Base-by-base conservation (phyloP, 2,888 invertebrate species). In the Isoperla grammatica region DNA sequence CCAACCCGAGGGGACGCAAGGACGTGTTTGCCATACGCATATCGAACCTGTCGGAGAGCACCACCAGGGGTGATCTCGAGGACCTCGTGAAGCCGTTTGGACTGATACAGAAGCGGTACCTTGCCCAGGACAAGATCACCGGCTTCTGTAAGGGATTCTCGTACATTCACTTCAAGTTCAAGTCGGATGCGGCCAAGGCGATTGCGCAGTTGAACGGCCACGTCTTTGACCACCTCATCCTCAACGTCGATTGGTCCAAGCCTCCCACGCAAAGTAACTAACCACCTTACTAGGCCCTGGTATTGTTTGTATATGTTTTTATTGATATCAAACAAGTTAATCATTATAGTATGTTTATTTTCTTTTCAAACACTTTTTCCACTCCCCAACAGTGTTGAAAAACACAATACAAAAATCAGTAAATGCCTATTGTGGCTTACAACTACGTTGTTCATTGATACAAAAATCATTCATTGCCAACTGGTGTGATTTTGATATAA, bases 241-340 rank as follows among this genome's bases (percentile, higher is more conserved):
- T 99, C 57, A 94, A 86, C 75, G 99, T 97, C n/a, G 97, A 98
- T 78, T 98, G 97, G 97, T 96, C 97, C 0, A 97, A 95, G 73
- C 91, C 91, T 43, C 87, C 85, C 63, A 75, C 67, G 9, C 20
- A 35, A 3, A 62, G 22, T 54, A 12, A 4, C 12, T 12, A 15
- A 13, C n/a, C n/a, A n/a, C n/a, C n/a, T n/a, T n/a, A n/a, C n/a
- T n/a, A n/a, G n/a, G n/a, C n/a, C n/a, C n/a, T n/a, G n/a, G n/a
- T n/a, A n/a, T n/a, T n/a, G 37, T 37, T 9, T 37, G 6, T 37
- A 11, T 37, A 11, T 37, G 12, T 37, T 37, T 6, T 9, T 37
- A 37, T 37, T 37, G 12, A 37, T 37, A 11, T 37, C 37, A 37
- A n/a, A n/a, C n/a, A n/a, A n/a, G n/a, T n/a, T n/a, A n/a, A n/a